phyloP scores from a whole-genome alignment of 2,888 invertebrate species.

The Stramonita haemastoma region DNA sequence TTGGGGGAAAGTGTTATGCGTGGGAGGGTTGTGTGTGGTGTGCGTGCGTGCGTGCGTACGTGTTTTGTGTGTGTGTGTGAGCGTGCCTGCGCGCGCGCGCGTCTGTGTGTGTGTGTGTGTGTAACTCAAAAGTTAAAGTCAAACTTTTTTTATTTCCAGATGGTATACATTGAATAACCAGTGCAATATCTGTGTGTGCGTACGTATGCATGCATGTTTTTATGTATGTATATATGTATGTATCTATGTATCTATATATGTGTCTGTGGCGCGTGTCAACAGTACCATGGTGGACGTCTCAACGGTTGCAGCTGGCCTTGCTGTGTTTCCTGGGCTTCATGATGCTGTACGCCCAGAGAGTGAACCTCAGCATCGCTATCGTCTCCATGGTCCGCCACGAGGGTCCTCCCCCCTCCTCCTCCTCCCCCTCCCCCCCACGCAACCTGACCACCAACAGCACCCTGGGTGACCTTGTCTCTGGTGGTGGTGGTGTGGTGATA shows the following conservation, averaged over 20 bases:
- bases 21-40: neutral
- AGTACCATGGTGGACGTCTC: slow-evolving; percentile 74
- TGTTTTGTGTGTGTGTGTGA: too few relatives aligned
- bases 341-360: slow-evolving; percentile 82
- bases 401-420: neutral
- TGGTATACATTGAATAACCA: neutral
- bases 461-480: slow-evolving; percentile 46
- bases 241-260: too few relatives aligned
- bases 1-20: too few relatives aligned
- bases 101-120: too few relatives aligned
- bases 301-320: slow-evolving; percentile 67
- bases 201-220: too few relatives aligned
- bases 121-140: too few relatives aligned
- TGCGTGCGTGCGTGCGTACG: too few relatives aligned
- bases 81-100: too few relatives aligned
- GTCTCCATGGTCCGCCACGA: slow-evolving; percentile 79
- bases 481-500: neutral
- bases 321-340: slow-evolving; percentile 79
- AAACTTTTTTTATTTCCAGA: neutral
- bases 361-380: slow-evolving; percentile 80
- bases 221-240: too few relatives aligned
- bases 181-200: too few relatives aligned
- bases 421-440: neutral
- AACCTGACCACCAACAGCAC: neutral
- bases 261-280: neutral